Evolutionary conservation across 2,797 vertebrate genomes (phyloP).

Genomic region (Thalassophryne amazonica): DNA sequence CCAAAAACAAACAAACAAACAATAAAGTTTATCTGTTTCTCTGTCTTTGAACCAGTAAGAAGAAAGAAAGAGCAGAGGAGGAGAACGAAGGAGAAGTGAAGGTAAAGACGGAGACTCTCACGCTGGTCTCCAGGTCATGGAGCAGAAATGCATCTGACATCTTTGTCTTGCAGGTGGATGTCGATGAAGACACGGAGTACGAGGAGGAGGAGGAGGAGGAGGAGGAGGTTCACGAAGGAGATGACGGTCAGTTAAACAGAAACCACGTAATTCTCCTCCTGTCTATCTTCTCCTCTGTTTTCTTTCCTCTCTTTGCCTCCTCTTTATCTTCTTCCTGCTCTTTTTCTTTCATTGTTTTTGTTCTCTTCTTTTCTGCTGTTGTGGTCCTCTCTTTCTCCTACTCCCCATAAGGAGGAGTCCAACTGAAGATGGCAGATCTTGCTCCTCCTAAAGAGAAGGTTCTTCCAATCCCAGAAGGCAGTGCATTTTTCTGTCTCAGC

Average conservation of each 20-base stretch:
- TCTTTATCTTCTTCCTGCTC: background rate
- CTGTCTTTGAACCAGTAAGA: slow-evolving; percentile 62
- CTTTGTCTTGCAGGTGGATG: slow-evolving; percentile 57
- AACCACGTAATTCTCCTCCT: too few relatives aligned
- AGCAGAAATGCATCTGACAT: background rate
- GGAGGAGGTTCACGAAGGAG: slow-evolving; percentile 83
- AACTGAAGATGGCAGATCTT: slow-evolving; percentile 80
- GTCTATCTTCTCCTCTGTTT: too few relatives aligned
- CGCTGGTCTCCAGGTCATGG: rapidly evolving
- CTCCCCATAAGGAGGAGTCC: slow-evolving; percentile 65
- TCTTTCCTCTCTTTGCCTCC: background rate
- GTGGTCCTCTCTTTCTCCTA: too few relatives aligned
- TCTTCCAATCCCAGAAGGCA: slow-evolving; percentile 94
- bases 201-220: slow-evolving; percentile 92
- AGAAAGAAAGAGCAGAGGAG: slow-evolving; percentile 76
- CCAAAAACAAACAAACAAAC: too few relatives aligned
- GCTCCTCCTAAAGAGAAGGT: slow-evolving; percentile 90
- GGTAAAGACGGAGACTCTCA: slow-evolving; percentile 17
- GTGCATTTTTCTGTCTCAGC: slow-evolving; percentile 96
- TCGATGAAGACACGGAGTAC: slow-evolving; percentile 72
- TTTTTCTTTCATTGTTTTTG: too few relatives aligned
- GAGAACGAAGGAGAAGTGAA: slow-evolving; percentile 68
- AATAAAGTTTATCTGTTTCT: background rate
- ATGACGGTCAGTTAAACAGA: slow-evolving; percentile 83
- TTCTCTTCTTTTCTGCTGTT: too few relatives aligned